phyloP scores from a whole-genome alignment of 2,797 vertebrate species.

The Triplophysa yarkandensis region DNA sequence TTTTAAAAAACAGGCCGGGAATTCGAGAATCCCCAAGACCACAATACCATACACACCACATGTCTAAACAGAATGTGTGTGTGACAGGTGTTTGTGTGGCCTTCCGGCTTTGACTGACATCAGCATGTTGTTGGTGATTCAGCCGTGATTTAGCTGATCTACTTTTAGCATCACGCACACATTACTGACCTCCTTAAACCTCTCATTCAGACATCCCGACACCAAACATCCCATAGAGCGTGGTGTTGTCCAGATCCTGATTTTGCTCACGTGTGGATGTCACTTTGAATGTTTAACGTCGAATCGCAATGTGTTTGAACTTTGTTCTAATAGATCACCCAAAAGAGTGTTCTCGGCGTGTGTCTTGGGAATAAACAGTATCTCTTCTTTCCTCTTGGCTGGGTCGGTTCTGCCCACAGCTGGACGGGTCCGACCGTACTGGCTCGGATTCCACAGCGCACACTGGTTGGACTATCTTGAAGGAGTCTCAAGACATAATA shows the following conservation, averaged over 20 bases:
- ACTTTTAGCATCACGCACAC: constrained; percentile 43
- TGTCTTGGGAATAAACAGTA: constrained; percentile 6
- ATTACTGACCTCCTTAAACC: constrained; percentile 14
- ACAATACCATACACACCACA: neutral
- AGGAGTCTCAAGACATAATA: neutral
- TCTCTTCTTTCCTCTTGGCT: constrained; percentile 14
- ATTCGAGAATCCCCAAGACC: neutral
- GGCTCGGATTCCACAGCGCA: neutral
- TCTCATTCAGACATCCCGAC: neutral
- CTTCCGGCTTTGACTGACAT: constrained; percentile 49
- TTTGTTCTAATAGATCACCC: neutral
- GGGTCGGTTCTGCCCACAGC: constrained; percentile 9
- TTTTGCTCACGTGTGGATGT: too few species aligned
- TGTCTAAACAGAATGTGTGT: constrained; percentile 13
- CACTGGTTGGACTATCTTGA: constrained; percentile 21
- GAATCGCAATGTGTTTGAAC: neutral
- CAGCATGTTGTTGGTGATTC: constrained; percentile 41
- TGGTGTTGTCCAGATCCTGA: too few species aligned
- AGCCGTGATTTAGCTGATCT: constrained; percentile 32
- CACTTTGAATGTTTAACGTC: neutral
- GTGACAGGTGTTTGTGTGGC: neutral
- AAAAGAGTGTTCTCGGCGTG: neutral
- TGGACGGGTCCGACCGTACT: neutral
- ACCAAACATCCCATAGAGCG: neutral
- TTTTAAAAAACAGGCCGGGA: neutral